Conservation (phyloP, 2,888 invertebrate species). For the Strigamia crassipes region DNA sequence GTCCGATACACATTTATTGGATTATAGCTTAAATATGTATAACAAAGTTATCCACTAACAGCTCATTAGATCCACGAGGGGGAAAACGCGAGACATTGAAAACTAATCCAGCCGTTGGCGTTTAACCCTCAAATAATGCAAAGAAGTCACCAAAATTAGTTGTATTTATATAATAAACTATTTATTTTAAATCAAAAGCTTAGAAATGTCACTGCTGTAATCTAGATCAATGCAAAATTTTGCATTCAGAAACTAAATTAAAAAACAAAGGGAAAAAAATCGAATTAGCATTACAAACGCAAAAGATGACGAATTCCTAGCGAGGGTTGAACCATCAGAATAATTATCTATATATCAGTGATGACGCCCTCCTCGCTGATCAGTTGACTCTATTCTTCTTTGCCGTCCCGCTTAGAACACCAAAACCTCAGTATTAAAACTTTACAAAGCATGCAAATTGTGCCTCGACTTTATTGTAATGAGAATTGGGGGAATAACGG, state of each 20-base stretch:
- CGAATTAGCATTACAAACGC: conserved; percentile 6
- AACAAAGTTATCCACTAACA: not conserved
- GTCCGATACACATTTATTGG: not conserved
- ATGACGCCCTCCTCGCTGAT: conserved; percentile 8
- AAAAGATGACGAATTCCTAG: conserved; percentile 16
- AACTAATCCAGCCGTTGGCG: not conserved
- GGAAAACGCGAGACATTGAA: conserved; percentile 13
- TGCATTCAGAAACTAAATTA: not conserved
- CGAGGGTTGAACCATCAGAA: conserved; percentile 21
- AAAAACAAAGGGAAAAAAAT: not conserved
- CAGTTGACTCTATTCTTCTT: conserved; percentile 3
- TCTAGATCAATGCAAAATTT: not conserved
- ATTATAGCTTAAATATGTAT: conserved; percentile 12
- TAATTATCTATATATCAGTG: conserved; percentile 15
- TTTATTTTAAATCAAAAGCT: not conserved
- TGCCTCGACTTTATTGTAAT: not conserved
- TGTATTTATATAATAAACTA: not conserved
- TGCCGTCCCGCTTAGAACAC: not conserved
- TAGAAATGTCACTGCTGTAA: not conserved
- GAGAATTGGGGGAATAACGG: not conserved
- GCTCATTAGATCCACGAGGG: not conserved
- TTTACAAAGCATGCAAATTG: not conserved
- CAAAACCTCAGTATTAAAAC: not conserved
- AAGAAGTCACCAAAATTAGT: not conserved
- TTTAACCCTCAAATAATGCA: not conserved